Conservation (phyloP, 2,888 invertebrate genomes). For the Drosophila colorata region DNA sequence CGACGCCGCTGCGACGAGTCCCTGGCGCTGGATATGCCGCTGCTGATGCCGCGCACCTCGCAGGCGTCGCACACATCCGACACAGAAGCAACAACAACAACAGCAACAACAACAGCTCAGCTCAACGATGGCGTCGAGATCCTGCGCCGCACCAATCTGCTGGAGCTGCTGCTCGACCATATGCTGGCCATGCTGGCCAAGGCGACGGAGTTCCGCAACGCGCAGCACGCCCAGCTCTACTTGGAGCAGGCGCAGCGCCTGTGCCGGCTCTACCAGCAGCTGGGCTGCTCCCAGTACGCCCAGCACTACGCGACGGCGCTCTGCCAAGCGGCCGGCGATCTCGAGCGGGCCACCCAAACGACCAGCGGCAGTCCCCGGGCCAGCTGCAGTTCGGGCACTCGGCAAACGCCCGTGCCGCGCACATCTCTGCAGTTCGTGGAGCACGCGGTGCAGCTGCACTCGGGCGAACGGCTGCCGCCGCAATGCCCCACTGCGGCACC, state of each 20-base stretch:
- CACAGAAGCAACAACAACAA: not conserved
- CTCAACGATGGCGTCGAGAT: conserved; percentile 86
- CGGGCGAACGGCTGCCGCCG: no score
- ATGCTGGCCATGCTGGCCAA: conserved; percentile 90
- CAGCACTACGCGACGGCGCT: conserved; percentile 87
- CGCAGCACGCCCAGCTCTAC: conserved; percentile 88
- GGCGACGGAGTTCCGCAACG: conserved; percentile 88
- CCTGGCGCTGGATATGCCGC: conserved; percentile 86
- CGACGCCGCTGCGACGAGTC: conserved; percentile 84
- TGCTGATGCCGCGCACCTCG: conserved; percentile 78
- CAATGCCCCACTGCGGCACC: no score
- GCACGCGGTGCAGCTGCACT: conserved; percentile 41
- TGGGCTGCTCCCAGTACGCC: conserved; percentile 87
- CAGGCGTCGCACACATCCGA: no score
- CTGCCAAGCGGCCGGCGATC: conserved; percentile 80
- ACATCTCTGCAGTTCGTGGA: conserved; percentile 76
- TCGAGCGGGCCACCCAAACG: no score
- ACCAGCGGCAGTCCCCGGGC: conserved; percentile 71
- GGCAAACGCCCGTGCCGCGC: conserved; percentile 17
- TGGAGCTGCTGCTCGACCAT: conserved; percentile 90
- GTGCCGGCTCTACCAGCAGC: conserved; percentile 87
- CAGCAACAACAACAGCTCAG: conserved; percentile 25
- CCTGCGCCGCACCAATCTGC: conserved; percentile 87
- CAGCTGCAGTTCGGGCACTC: conserved; percentile 30
- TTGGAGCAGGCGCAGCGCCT: conserved; percentile 90